Evolutionary conservation across 2,797 vertebrate species (phyloP).

Genomic region (Amniataba percoides): DNA sequence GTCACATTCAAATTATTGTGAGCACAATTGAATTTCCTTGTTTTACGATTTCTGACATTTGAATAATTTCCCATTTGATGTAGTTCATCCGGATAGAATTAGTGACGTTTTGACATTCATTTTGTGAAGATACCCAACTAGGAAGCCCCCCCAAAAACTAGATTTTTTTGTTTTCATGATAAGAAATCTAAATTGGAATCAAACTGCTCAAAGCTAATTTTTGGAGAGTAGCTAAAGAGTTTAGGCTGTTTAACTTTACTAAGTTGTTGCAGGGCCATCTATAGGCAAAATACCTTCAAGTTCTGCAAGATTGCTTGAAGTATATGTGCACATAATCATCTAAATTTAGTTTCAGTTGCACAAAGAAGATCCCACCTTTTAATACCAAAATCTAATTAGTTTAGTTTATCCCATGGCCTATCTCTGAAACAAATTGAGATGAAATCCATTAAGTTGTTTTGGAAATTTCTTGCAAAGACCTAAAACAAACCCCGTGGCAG

Average conservation of each 20-base stretch:
- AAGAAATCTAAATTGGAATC: not conserved
- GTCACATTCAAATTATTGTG: not conserved
- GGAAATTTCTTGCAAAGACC: not conserved
- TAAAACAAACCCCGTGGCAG: constrained; percentile 9
- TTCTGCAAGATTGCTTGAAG: constrained; percentile 8
- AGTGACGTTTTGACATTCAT: not conserved
- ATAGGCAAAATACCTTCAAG: not conserved
- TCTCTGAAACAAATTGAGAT: not conserved
- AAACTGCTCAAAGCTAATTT: not conserved
- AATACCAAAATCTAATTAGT: not conserved
- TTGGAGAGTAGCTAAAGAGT: not conserved
- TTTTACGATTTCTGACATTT: not conserved
- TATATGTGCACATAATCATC: not conserved
- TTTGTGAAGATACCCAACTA: not conserved
- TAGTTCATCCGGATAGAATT: not conserved
- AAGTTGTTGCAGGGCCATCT: constrained; percentile 17
- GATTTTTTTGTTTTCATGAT: not conserved
- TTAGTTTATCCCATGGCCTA: not conserved
- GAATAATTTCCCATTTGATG: not conserved
- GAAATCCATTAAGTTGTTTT: not conserved
- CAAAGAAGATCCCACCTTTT: not conserved
- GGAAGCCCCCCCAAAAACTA: not conserved
- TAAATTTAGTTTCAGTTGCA: constrained; percentile 12
- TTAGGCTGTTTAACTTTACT: not conserved
- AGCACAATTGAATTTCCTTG: not conserved